Evolutionary conservation across 2,888 invertebrate genomes (phyloP).

Genomic region (Acheta domesticus): DNA sequence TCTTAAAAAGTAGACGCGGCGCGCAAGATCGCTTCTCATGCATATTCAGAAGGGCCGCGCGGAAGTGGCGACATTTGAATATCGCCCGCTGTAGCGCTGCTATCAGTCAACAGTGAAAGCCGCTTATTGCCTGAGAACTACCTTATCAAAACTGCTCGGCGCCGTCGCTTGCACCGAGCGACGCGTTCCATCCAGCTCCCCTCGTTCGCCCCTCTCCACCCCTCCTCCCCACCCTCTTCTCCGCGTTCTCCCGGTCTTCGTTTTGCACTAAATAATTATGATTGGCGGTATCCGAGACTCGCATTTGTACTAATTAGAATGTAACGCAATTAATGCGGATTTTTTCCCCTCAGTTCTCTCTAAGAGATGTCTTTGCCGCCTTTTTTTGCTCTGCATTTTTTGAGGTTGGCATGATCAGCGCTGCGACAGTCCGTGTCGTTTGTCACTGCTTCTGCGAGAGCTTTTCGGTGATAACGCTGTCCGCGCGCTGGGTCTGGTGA

Average conservation of each 20-base stretch:
- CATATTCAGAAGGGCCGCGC: constrained; percentile 6
- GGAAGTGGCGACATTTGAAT: constrained; percentile 18
- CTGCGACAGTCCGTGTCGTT: no score
- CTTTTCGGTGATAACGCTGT: no score
- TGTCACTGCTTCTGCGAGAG: no score
- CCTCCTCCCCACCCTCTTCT: no score
- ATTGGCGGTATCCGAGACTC: background rate
- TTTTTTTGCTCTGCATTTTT: no score
- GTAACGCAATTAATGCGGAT: background rate
- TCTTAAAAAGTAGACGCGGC: background rate
- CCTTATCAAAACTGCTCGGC: background rate
- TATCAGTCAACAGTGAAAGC: constrained; percentile 18
- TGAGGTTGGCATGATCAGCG: no score
- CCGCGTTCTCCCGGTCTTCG: no score
- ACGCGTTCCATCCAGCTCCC: background rate
- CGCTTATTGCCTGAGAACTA: constrained; percentile 18
- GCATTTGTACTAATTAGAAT: background rate
- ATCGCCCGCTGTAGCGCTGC: constrained; percentile 18
- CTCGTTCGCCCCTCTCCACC: no score
- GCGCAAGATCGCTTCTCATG: constrained; percentile 6
- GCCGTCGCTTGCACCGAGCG: background rate
- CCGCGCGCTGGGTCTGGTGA: no score
- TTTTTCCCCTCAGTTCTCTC: background rate
- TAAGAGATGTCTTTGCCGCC: no score
- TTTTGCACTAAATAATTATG: background rate